A percentile compares a stretch with the other conserved stretches of the same genome.
Evolutionary conservation across 2,888 invertebrate species (phyloP).

Genomic region (Drosophila fungiperda): DNA sequence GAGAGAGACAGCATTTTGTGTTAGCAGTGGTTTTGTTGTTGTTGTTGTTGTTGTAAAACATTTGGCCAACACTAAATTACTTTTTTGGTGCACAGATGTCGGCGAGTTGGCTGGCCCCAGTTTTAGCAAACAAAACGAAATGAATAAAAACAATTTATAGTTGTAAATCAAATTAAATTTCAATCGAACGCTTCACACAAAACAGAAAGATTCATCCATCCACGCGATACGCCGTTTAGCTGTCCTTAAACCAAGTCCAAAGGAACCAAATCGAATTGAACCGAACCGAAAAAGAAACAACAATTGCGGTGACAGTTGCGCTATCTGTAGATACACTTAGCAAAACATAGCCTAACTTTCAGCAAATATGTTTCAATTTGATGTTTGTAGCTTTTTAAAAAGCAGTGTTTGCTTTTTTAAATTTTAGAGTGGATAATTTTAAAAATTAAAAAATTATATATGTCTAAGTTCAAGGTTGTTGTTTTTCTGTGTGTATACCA

Average conservation of each 20-base stretch:
- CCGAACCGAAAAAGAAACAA: slow-evolving; percentile 4
- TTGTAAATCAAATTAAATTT: slow-evolving; percentile 79
- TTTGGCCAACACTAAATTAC: slow-evolving; percentile 66
- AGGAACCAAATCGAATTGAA: slow-evolving; percentile 8
- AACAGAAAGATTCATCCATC: slow-evolving; percentile 46
- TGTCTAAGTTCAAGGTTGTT: no score
- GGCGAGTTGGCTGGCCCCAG: slow-evolving; percentile 1
- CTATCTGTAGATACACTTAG: background rate
- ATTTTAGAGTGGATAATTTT: no score
- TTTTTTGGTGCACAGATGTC: slow-evolving; percentile 70
- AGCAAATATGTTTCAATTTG: no score
- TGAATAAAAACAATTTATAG: slow-evolving; percentile 78
- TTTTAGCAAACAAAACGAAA: slow-evolving; percentile 36
- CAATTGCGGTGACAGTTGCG: slow-evolving; percentile 22
- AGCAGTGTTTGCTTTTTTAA: no score
- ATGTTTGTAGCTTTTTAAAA: no score
- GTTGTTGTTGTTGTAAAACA: slow-evolving; percentile 46
- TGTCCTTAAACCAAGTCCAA: slow-evolving; percentile 10
- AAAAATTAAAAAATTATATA: no score
- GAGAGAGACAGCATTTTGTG: slow-evolving; percentile 15
- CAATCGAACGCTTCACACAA: slow-evolving; percentile 68
- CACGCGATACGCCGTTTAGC: slow-evolving; percentile 22
- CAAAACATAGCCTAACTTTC: background rate
- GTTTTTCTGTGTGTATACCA: no score
- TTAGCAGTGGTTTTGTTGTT: slow-evolving; percentile 40